Evolutionary conservation across 2,888 invertebrate genomes (phyloP), one percentile per base, ranked within the genome.

Genomic region (Ichneumon xanthorius): DNA sequence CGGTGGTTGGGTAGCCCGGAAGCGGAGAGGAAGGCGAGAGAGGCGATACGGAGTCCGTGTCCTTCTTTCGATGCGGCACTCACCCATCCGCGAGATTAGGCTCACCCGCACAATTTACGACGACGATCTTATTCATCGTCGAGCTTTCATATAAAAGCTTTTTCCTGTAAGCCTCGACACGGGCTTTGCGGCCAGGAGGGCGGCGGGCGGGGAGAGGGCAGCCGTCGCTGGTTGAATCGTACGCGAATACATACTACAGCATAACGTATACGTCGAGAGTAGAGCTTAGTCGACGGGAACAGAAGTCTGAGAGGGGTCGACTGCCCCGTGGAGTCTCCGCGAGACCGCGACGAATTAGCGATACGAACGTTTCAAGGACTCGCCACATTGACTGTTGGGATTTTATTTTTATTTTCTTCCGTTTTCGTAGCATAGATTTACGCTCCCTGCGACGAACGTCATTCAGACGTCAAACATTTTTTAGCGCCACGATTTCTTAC

Each of bases 141-240:
- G 83, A 89, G 92, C 91, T 93, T 92, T 93, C 92, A 91, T 92
- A 92, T 94, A 93, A 94, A 93, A 94, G 94, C 94, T 93, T 94
- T 94, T 93, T 90, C 93, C 92, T 94, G 94, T 94, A 93, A 94
- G 93, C 92, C 90, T 90, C 90, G 92, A 93, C 92, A 92, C 91
- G 91, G 91, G 78, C 87, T 87, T 84, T 88, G 82, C 67, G 84
- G 85, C 83, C 73, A 76, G 81, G 85, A 83, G 82, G 82, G 65
- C 75, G 77, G 72, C 48, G 65, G 63, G 70, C 26, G 30, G 40
- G 22, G 84, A 81, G 63, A 7, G 16, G 45, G 45, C 16, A 78
- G 53, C 30, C 61, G 70, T 48, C 61, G 68, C 55, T 53, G 68
- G 73, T 68, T 75, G 65, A 22, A 78, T 78, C 67, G 72, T 55